phyloP scores from a whole-genome alignment of 2,888 invertebrate genomes.

The Marronus borbonicus region DNA sequence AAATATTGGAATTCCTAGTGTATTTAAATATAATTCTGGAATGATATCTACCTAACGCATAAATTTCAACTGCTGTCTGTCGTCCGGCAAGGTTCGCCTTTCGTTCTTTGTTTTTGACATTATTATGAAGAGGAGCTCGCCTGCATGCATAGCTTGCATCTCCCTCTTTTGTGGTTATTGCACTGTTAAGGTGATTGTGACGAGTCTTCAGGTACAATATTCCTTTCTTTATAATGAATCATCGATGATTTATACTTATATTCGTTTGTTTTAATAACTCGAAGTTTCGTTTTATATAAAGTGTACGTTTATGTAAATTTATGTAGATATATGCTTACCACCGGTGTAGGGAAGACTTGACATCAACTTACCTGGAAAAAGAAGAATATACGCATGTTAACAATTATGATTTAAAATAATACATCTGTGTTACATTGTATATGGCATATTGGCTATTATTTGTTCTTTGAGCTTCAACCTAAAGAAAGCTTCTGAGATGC shows the following conservation, averaged over 20 bases:
- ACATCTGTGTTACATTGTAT: too few relatives aligned
- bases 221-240: conserved; percentile 1
- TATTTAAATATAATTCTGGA: conserved; percentile 45
- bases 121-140: conserved; percentile 28
- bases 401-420: too few relatives aligned
- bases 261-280: background rate
- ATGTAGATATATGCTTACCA: conserved; percentile 8
- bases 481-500: too few relatives aligned
- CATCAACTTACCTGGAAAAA: background rate
- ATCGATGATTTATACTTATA: background rate
- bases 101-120: conserved; percentile 15
- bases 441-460: too few relatives aligned
- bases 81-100: conserved; percentile 5
- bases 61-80: conserved; percentile 13
- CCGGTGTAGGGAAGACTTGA: background rate
- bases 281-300: background rate
- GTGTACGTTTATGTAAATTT: too few relatives aligned
- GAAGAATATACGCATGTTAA: background rate
- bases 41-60: conserved; percentile 42
- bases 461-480: too few relatives aligned
- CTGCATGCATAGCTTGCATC: conserved; percentile 6
- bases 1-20: conserved; percentile 50
- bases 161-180: background rate
- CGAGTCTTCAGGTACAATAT: background rate
- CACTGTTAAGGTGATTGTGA: background rate